Percentiles rank a stretch among this genome's conserved stretches.
phyloP scores from a whole-genome alignment of 2,888 invertebrate genomes.

The Herminia tarsipennalis region DNA sequence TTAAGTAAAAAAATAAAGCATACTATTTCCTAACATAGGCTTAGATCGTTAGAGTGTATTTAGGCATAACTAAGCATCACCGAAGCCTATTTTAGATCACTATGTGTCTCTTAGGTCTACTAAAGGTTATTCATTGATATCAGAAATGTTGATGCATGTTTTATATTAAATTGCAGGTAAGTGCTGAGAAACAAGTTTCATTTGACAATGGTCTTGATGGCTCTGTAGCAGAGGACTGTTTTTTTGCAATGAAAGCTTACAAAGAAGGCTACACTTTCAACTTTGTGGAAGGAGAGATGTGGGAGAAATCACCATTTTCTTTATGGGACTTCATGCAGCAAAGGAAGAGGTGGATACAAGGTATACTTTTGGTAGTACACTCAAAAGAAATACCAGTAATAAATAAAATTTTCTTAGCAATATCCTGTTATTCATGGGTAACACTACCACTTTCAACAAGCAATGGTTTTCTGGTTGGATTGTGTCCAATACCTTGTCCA shows the following conservation, averaged over 20 bases:
- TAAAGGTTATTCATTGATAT: too few species aligned
- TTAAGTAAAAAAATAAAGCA: too few species aligned
- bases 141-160: too few species aligned
- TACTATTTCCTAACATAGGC: too few species aligned
- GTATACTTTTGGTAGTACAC: constrained; percentile 95
- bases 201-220: constrained; percentile 99
- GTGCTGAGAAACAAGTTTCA: constrained; percentile 95
- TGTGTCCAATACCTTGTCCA: constrained; percentile 95
- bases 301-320: constrained; percentile 98
- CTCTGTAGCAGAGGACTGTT: constrained; percentile 99
- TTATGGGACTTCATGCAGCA: constrained; percentile 98
- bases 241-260: constrained; percentile 98
- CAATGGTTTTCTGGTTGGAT: constrained; percentile 93
- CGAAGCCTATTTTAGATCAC: too few species aligned
- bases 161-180: constrained; percentile 86
- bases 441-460: constrained; percentile 97
- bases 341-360: constrained; percentile 98
- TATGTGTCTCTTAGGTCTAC: too few species aligned
- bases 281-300: constrained; percentile 99
- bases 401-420: constrained; percentile 92
- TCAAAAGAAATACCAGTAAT: constrained; percentile 92
- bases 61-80: too few species aligned
- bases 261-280: constrained; percentile 96
- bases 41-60: too few species aligned
- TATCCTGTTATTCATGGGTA: constrained; percentile 98